Evolutionary conservation across 2,888 invertebrate genomes (phyloP).

Genomic region (Hymenopus coronatus): DNA sequence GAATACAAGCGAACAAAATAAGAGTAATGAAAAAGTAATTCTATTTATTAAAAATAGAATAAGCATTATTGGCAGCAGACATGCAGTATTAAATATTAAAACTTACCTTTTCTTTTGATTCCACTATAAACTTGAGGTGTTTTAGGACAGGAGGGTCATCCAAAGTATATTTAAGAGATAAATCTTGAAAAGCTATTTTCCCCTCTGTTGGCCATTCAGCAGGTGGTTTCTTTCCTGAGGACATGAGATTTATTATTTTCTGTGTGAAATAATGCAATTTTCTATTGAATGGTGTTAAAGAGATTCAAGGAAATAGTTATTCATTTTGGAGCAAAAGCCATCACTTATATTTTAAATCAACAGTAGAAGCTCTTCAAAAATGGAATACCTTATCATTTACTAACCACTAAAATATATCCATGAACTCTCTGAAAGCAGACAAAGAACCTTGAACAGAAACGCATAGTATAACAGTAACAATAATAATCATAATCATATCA

Average conservation of each 20-base stretch:
- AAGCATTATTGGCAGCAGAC: too few relatives aligned
- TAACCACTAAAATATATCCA: too few relatives aligned
- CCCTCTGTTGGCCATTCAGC: constrained; percentile 38
- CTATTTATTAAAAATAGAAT: too few relatives aligned
- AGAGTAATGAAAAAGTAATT: too few relatives aligned
- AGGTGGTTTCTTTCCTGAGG: constrained; percentile 55
- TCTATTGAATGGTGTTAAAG: too few relatives aligned
- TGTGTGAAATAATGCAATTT: too few relatives aligned
- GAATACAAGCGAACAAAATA: too few relatives aligned
- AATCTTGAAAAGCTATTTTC: constrained; percentile 43
- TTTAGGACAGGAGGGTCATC: constrained; percentile 72
- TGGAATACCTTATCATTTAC: not conserved
- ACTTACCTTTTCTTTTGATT: constrained; percentile 57
- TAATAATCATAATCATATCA: too few relatives aligned
- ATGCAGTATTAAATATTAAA: not conserved
- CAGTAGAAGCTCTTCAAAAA: not conserved
- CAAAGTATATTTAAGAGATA: constrained; percentile 70
- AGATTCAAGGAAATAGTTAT: too few relatives aligned
- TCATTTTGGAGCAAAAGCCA: not conserved
- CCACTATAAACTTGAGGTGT: constrained; percentile 62
- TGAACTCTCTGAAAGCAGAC: too few relatives aligned
- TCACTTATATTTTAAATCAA: not conserved
- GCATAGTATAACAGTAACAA: too few relatives aligned
- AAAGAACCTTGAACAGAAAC: too few relatives aligned
- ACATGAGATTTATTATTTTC: not conserved